phyloP scores from a whole-genome alignment of 2,797 vertebrate genomes.

The Trichosurus vulpecula region DNA sequence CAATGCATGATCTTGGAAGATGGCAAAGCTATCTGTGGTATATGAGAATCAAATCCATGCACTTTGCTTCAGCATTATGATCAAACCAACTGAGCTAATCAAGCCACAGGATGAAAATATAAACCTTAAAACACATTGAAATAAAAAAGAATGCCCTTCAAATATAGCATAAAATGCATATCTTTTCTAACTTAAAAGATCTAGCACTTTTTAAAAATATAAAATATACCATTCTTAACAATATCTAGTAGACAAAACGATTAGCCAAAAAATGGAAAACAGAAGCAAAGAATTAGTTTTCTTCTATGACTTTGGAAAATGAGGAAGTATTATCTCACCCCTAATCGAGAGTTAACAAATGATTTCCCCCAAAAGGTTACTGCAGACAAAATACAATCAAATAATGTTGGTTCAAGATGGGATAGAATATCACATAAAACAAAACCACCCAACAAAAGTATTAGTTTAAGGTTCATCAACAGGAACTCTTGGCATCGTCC shows the following conservation, averaged over 20 bases:
- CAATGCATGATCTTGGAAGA: not conserved
- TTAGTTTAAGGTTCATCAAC: not conserved
- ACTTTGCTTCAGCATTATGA: not conserved
- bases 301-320: not conserved
- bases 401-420: not conserved
- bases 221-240: constrained; percentile 37
- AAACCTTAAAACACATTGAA: not conserved
- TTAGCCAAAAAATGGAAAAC: not conserved
- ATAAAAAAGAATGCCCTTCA: not conserved
- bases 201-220: constrained; percentile 10
- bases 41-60: not conserved
- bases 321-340: not conserved
- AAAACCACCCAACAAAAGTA: not conserved
- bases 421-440: not conserved
- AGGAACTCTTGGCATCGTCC: not conserved
- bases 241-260: constrained; percentile 45
- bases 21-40: no score
- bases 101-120: not conserved
- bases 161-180: not conserved
- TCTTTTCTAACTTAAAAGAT: constrained; percentile 19
- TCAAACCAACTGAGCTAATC: constrained; percentile 15
- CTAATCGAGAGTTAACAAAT: not conserved
- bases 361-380: not conserved
- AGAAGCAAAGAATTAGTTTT: not conserved
- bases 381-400: constrained; percentile 25